A percentile compares a stretch with the other conserved stretches of the same genome.
phyloP scores from a whole-genome alignment of 1,140 invertebrate species.

The Brachionus manjavacas region DNA sequence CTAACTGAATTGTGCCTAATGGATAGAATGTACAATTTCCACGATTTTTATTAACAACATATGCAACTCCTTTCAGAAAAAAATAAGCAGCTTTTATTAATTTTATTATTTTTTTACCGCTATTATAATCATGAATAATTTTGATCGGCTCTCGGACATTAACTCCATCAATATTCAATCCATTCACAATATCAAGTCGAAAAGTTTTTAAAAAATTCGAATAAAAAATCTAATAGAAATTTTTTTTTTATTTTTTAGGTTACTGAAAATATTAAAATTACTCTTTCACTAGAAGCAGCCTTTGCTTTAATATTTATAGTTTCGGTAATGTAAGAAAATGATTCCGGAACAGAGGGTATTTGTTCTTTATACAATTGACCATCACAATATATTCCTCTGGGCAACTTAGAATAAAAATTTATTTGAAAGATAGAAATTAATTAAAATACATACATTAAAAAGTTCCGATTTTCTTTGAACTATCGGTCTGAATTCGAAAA shows the following conservation, averaged over 20 bases:
- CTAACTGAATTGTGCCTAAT: background rate
- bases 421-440: background rate
- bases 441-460: background rate
- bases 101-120: background rate
- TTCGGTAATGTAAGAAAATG: conserved; percentile 8
- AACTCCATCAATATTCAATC: background rate
- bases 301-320: background rate
- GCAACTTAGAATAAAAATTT: background rate
- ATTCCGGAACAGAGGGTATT: background rate
- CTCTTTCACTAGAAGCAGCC: background rate
- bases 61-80: conserved; percentile 8
- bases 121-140: conserved; percentile 37
- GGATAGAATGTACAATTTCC: conserved; percentile 30
- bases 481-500: conserved; percentile 12
- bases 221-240: background rate
- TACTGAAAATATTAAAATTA: background rate
- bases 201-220: conserved; percentile 17
- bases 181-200: background rate
- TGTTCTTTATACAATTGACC: background rate
- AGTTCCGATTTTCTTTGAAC: background rate
- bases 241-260: background rate
- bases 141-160: background rate
- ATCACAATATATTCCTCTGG: conserved; percentile 15
- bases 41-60: conserved; percentile 2
- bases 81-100: background rate